Conservation (phyloP, 2,113 vertebrate species). For the Xiphorhynchus elegans region DNA sequence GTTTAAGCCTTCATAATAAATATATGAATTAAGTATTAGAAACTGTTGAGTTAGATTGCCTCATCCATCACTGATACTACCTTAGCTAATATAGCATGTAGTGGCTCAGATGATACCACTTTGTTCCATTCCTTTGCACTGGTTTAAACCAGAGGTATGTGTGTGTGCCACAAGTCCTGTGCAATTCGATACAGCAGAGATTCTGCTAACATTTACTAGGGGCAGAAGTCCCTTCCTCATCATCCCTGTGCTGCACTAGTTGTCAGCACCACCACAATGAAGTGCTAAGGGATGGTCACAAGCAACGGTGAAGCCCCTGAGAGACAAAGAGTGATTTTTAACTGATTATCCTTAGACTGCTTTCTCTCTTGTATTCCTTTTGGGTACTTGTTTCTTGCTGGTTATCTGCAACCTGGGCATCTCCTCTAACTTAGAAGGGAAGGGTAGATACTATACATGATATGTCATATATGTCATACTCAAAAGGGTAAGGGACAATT, state of each 20-base stretch:
- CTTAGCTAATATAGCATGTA: background rate
- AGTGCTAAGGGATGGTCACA: background rate
- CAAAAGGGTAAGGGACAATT: background rate
- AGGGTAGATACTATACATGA: background rate
- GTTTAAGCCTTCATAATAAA: background rate
- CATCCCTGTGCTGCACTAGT: background rate
- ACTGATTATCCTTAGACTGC: background rate
- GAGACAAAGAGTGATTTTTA: background rate
- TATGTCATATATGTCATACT: background rate
- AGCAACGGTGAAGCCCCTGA: background rate
- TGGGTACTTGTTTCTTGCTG: background rate
- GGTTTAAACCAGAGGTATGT: background rate
- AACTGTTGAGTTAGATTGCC: background rate
- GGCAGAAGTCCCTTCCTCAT: background rate
- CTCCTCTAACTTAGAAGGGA: background rate
- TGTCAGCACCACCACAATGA: background rate
- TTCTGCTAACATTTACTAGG: background rate
- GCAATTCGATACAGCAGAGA: background rate
- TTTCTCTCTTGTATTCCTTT: background rate
- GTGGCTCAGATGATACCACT: background rate
- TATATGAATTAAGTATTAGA: background rate
- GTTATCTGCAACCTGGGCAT: background rate
- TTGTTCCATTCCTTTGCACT: background rate
- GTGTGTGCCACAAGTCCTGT: background rate
- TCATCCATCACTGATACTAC: background rate